Evolutionary conservation across 2,797 vertebrate genomes (phyloP), one percentile per base, ranked within the genome.

Genomic region (Eurystomus glaucurus): DNA sequence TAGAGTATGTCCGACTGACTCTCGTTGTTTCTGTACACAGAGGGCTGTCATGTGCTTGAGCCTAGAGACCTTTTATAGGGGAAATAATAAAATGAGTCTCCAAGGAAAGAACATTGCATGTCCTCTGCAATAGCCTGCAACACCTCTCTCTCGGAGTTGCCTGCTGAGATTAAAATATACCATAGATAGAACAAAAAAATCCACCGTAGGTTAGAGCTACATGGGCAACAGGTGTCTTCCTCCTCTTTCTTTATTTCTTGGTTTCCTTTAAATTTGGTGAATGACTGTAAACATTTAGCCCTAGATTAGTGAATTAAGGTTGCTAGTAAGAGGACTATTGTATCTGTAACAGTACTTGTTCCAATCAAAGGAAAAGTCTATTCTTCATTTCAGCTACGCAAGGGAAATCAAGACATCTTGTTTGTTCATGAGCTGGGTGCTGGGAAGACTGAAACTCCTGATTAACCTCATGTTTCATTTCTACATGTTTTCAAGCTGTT

Each of bases 211-310:
- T 68, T 46, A 65, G 14, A 85, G 33, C 22, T 82, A 29, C 45
- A 5, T 0, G 1, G 14, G 21, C 5, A 2, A 3, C 1, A 5
- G 2, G 0, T 64, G 78, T 80, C n/a, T 23, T 62, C 69, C 29
- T 65, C 21, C 29, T 64, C 60, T 80, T 77, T 39, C n/a, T 75
- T 82, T 93, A 48, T 89, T 88, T 86, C 61, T 55, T 55, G 12
- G 14, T 48, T 78, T 82, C 23, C 10, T 69, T 83, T 64, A 25
- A 21, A 15, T 57, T 69, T 84, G 39, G 17, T 39, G 31, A 84
- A 78, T 50, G 11, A 75, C 19, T 88, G 39, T 45, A 80, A 70
- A 70, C 83, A 70, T 48, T 77, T 83, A 62, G 39, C 20, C 18
- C 21, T 66, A 33, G n/a, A 45, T 90, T 33, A 66, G 7, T 74